Conservation (phyloP, 2,797 vertebrate genomes). For the Cheirogaleus major region DNA sequence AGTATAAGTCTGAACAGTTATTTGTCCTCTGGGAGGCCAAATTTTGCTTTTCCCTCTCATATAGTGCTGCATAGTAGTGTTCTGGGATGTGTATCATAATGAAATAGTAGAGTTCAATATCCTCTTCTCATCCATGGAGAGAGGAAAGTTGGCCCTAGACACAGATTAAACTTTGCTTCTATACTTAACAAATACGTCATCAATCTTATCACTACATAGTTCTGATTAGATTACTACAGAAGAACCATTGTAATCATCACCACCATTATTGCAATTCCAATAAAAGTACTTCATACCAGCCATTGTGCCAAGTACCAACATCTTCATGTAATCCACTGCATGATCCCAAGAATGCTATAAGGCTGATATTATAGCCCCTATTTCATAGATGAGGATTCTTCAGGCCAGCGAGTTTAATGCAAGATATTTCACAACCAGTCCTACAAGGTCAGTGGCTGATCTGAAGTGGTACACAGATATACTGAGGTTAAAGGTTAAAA, state of each 20-base stretch:
- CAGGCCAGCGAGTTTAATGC: neutral
- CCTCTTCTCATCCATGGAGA: neutral
- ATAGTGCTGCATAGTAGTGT: neutral
- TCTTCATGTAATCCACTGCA: neutral
- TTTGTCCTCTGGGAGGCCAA: neutral
- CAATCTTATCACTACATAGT: neutral
- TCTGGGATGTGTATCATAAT: neutral
- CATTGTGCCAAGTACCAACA: neutral
- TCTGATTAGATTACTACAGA: neutral
- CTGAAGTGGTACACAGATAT: neutral
- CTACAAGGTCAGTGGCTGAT: neutral
- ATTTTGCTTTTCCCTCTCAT: neutral
- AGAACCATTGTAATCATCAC: neutral
- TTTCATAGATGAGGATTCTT: neutral
- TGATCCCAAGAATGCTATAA: neutral
- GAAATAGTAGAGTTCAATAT: neutral
- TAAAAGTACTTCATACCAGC: neutral
- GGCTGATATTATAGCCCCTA: neutral
- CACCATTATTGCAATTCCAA: neutral
- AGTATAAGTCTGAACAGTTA: neutral
- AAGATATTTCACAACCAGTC: neutral
- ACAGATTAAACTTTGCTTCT: constrained; percentile 23
- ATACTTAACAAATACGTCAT: neutral
- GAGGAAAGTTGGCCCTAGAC: neutral
- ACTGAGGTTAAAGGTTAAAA: neutral